Evolutionary conservation across 2,888 invertebrate species (phyloP), one percentile per base, ranked within the genome.

Genomic region (Hylaea fasciaria): DNA sequence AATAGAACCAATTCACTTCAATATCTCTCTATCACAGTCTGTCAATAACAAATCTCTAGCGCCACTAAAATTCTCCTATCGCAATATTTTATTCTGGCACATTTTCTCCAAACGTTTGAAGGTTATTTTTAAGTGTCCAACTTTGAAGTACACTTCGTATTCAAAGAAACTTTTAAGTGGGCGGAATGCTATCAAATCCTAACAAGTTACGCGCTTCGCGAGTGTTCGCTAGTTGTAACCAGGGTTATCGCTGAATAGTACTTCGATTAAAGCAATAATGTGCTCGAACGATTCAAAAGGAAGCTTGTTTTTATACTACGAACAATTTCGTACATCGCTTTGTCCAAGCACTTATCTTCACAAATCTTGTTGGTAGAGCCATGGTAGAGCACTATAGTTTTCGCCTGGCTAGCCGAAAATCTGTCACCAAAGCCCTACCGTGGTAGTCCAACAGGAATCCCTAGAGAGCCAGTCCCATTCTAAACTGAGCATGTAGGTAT

Each of bases 131-230:
- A 63, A 65, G 59, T 57, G 61, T 64, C 51, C 37, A 68, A 68
- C 52, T 65, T 64, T 64, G 50, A 14, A 48, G 51, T 63, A 62
- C 51, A 52, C 51, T 57, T 65, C 50, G 50, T 47, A 55, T 58
- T 53, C 57, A 51, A 57, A 53, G 55, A 63, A 63, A 68, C 59
- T 68, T 65, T 62, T 53, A 64, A 68, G 65, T 63, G 58, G 65
- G 48, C 57, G 48, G 57, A 59, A 48, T 35, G 54, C 58, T 59
- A 62, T 64, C 57, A 54, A 59, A 57, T 63, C 49, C 53, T 47
- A 54, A 39, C 53, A 52, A 52, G 52, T 58, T 48, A 22, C 32
- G 53, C 52, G 37, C 56, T 63, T 45, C 47, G n/a, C n/a, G 52
- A 58, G 44, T 37, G 16, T 16, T 45, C 17, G 28, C 46, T 53